A percentile compares a stretch with the other conserved stretches of the same genome.
Conservation (phyloP, 2,113 vertebrate genomes). For the Alethe diademata region DNA sequence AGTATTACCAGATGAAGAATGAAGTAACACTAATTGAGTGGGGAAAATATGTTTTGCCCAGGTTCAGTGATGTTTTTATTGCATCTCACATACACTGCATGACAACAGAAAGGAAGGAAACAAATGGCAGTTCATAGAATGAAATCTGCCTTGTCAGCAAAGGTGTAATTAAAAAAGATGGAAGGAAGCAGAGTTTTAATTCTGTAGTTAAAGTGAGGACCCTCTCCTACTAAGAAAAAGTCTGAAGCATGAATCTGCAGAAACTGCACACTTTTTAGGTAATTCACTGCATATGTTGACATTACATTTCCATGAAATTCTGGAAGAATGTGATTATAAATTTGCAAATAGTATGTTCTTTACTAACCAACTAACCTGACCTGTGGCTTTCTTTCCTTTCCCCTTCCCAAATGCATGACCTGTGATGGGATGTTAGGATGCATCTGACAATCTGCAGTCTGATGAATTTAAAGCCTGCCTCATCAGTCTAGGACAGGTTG, state of each 20-base stretch:
- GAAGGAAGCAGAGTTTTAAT: neutral
- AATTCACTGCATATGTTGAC: neutral
- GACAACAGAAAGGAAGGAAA: neutral
- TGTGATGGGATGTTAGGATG: conserved; percentile 46
- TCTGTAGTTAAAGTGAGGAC: neutral
- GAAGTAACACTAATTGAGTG: neutral
- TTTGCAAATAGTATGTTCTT: neutral
- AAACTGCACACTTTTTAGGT: neutral
- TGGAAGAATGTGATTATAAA: neutral
- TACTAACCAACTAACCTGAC: conserved; percentile 43
- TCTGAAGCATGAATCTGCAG: neutral
- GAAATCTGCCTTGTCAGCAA: neutral
- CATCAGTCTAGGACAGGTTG: conserved; percentile 73
- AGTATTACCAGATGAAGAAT: neutral
- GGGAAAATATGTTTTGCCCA: neutral
- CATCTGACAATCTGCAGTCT: conserved; percentile 57
- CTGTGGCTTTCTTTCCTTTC: neutral
- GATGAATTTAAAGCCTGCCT: conserved; percentile 74
- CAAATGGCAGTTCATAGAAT: neutral
- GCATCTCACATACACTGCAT: neutral
- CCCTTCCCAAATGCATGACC: conserved; percentile 45
- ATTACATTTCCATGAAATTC: neutral
- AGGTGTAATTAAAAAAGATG: neutral
- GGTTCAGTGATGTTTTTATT: neutral
- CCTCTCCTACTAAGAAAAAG: neutral